These are phyloP conservation scores for Diploscapter pachys DNA, from an alignment of 1,140 invertebrate species.

Conservation along the genomic window DNA sequence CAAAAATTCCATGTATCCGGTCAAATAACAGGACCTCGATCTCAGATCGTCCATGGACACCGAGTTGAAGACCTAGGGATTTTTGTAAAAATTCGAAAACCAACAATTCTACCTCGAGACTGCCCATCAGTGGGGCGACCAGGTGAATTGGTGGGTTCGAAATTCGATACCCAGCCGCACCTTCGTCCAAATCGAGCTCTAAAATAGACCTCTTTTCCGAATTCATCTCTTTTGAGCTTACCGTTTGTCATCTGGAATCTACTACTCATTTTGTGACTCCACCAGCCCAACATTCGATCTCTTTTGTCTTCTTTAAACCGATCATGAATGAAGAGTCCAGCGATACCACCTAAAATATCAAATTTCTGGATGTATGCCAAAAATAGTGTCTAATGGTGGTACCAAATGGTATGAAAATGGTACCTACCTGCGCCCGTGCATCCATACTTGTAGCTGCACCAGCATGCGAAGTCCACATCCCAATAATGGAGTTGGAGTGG, in stretches of 20 bases:
- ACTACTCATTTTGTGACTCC: constrained; percentile 62
- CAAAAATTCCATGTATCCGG: constrained; percentile 66
- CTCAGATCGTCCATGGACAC: constrained; percentile 60
- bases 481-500: constrained; percentile 66
- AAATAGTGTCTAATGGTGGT: too few relatives aligned
- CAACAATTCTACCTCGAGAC: constrained; percentile 38
- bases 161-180: constrained; percentile 64
- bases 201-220: constrained; percentile 7
- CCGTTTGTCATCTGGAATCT: constrained; percentile 64
- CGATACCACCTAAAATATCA: constrained; percentile 60
- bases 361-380: too few relatives aligned
- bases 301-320: constrained; percentile 52
- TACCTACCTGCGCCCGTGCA: constrained; percentile 63
- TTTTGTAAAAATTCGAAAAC: too few relatives aligned
- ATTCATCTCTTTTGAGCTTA: constrained; percentile 38
- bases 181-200: constrained; percentile 62
- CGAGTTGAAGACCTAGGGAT: constrained; percentile 22
- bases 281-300: constrained; percentile 62
- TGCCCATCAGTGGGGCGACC: constrained; percentile 62
- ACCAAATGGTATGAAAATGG: too few relatives aligned
- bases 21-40: constrained; percentile 65
- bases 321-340: constrained; percentile 64
- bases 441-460: constrained; percentile 71
- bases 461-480: constrained; percentile 69
- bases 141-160: constrained; percentile 66